Base-by-base conservation (phyloP, 2,113 vertebrate species). In the Collichthys lucidus region DNA sequence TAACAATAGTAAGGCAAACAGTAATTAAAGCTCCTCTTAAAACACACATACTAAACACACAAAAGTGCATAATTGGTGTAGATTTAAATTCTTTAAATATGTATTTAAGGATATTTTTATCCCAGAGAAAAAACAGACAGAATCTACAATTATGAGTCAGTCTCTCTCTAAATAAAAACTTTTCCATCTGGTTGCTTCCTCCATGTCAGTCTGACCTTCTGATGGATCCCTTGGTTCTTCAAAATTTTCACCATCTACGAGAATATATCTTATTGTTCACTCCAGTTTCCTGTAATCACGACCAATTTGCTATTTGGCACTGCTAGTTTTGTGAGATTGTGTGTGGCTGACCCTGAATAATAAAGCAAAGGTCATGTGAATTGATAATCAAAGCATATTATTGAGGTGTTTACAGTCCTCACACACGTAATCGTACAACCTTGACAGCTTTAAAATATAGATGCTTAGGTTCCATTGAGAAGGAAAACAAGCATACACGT, bases 171-270 rank as follows among this genome's bases (percentile, higher is more conserved):
- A 2, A 53, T n/a, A 9, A 76, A 77, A 16, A 55, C 20, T 14
- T 53, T 40, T 56, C 74, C 52, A 17, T 56, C 62, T 44, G 55
- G 61, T 56, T 67, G 68, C 16, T 59, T 82, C 68, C 7, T 77
- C 56, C 74, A 77, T 11, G 49, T 67, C 44, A 77, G 20, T 31
- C 3, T 29, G 22, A 71, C 76, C 55, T 14, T 16, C 2, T 60
- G 65, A 8, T 17, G 0, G 14, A 79, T 55, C 31, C 82, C 57
- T 17, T 1, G 9, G 17, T 60, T 22, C n/a, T 16, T 60, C 77
- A 65, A 12, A 11, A 20, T 7, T 26, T 67, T 22, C 47, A 15
- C 10, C 42, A 42, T 50, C 57, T 70, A 14, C 22, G 59, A 69
- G 11, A 57, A 74, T 17, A 4, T 15, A 44, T 44, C 9, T 0